A percentile compares a stretch with the other conserved stretches of the same genome.
These are phyloP conservation scores for Callaeas wilsoni DNA, from an alignment of 2,113 vertebrate genomes.

Conservation along the genomic window DNA sequence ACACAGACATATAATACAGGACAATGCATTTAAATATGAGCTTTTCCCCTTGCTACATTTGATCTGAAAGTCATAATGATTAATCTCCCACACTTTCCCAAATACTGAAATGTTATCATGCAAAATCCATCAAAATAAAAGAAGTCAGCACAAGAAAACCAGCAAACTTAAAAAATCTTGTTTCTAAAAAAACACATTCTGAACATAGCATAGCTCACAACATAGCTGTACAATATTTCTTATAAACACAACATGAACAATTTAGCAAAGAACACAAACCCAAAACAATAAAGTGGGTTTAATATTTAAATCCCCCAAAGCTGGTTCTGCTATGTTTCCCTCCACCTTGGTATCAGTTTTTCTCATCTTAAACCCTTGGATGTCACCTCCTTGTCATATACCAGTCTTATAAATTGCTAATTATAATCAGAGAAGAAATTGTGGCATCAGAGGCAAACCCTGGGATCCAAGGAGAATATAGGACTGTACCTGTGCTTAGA, in stretches of 20 bases:
- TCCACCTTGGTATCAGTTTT: not conserved
- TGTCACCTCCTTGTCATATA: not conserved
- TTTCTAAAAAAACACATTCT: not conserved
- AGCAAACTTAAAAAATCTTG: not conserved
- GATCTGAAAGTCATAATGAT: not conserved
- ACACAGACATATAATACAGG: conserved; percentile 56
- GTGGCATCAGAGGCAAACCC: not conserved
- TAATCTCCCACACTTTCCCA: not conserved
- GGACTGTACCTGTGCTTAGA: not conserved
- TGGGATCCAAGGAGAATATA: not conserved
- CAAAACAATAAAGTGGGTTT: not conserved
- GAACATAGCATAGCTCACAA: not conserved
- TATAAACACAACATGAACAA: not conserved
- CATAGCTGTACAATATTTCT: not conserved
- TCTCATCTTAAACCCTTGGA: not conserved
- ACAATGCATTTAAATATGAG: conserved; percentile 47
- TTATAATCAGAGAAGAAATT: not conserved
- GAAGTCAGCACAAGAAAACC: not conserved
- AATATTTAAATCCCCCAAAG: conserved; percentile 39
- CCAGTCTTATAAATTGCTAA: not conserved
- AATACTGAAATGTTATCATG: not conserved
- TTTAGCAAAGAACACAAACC: not conserved
- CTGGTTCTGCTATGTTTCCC: not conserved
- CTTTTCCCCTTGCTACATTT: not conserved
- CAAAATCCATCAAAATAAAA: conserved; percentile 20